Evolutionary conservation across 2,113 vertebrate genomes (phyloP), one percentile per base, ranked within the genome.

Genomic region (Anser brachyrhynchus): DNA sequence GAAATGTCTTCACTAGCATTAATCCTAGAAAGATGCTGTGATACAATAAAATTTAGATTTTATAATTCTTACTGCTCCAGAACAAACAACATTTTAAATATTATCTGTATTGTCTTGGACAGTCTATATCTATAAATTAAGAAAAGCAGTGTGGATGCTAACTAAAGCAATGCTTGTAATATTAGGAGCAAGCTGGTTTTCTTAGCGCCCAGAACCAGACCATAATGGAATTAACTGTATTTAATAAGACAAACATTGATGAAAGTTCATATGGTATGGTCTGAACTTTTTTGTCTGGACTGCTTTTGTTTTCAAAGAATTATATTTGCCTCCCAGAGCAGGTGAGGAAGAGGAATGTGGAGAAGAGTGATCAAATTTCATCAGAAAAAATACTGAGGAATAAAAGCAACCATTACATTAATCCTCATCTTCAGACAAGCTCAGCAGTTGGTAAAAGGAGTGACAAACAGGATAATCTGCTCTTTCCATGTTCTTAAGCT

Each of bases 261-360:
- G 29, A 57, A 19, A 49, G 35, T 62, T 78, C 72, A 89, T 72
- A 39, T 91, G 19, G 58, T 66, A 64, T 6, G 11, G 41, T 77
- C 73, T 95, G 37, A 94, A 69, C 79, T 97, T 97, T 97, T 95
- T 94, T 67, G 70, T 84, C 94, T 93, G 86, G 61, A 77, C 85
- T 92, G 79, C 74, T 97, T 98, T 98, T 97, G 95, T 95, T 97
- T 97, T 97, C 94, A 97, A 95, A 97, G 92, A 98, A 96, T 92
- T 97, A 58, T 92, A 62, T 96, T 97, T 97, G 84, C 92, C 94
- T 88, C 92, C 46, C 81, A 91, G 89, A 97, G 96, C 96, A 98
- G 97, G 97, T 97, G 97, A 98, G 84, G 94, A 97, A 92, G 67
- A 97, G 88, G 96, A 97, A 98, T 97, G 94, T 91, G 89, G 89